A percentile compares a stretch with the other conserved stretches of the same genome.
phyloP scores from a whole-genome alignment of 2,888 invertebrate species.

The Drosophila stalkeri region DNA sequence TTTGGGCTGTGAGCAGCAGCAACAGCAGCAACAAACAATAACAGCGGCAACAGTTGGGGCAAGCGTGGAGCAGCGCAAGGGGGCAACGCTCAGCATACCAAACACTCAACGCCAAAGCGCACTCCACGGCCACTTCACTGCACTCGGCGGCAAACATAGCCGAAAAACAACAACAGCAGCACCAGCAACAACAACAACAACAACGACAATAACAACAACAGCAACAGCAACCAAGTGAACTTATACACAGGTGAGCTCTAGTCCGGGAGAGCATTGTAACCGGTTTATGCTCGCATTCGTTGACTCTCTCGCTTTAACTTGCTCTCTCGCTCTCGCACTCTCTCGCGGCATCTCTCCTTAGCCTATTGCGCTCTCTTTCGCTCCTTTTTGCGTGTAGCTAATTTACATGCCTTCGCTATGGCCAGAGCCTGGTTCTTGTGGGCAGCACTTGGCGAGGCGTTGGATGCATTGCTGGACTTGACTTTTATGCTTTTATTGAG shows the following conservation, averaged over 20 bases:
- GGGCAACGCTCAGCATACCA: conserved; percentile 65
- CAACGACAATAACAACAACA: conserved; percentile 53
- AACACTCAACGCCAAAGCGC: conserved; percentile 80
- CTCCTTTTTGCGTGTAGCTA: conserved; percentile 22
- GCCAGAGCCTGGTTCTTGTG: conserved; percentile 52
- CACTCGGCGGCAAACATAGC: conserved; percentile 65
- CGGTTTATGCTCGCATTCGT: conserved; percentile 63
- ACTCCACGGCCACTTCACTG: conserved; percentile 70
- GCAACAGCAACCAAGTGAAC: conserved; percentile 52
- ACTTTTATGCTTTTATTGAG: conserved; percentile 67
- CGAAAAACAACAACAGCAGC: conserved; percentile 52
- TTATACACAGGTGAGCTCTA: conserved; percentile 68
- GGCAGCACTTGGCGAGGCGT: conserved; percentile 66
- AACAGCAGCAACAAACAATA: conserved; percentile 53
- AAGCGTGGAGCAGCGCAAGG: not conserved
- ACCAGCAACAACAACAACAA: conserved; percentile 45
- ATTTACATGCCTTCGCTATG: conserved; percentile 33
- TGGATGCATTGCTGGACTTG: conserved; percentile 75
- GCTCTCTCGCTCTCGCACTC: not conserved
- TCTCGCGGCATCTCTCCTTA: not conserved
- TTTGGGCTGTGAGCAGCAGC: conserved; percentile 39
- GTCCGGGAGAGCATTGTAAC: conserved; percentile 48
- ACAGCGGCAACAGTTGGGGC: conserved; percentile 19
- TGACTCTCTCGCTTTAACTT: not conserved
- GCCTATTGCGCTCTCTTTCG: not conserved